Conservation (phyloP, 2,797 vertebrate species). For the Macroramphosus scolopax region DNA sequence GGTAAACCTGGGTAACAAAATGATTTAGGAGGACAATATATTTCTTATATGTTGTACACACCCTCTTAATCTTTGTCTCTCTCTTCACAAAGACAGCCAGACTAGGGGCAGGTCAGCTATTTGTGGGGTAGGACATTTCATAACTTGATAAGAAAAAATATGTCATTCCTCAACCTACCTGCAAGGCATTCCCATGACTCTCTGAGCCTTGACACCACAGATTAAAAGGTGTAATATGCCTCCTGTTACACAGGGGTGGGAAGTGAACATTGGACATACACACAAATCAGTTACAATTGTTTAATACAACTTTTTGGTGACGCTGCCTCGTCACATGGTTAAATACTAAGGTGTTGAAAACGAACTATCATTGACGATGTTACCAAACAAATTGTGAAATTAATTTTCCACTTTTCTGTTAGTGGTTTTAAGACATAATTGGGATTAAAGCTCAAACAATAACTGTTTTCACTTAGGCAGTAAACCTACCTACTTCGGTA, state of each 20-base stretch:
- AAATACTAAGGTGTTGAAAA: too few relatives aligned
- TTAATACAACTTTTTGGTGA: too few relatives aligned
- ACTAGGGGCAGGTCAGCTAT: conserved; percentile 32
- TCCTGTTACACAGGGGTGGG: conserved; percentile 5
- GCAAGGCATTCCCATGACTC: conserved; percentile 1
- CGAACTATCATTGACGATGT: too few relatives aligned
- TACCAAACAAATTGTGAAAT: conserved; percentile 16
- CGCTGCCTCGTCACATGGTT: too few relatives aligned
- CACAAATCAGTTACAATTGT: too few relatives aligned
- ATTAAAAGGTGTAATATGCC: conserved; percentile 10
- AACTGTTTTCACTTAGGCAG: too few relatives aligned
- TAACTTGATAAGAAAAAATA: conserved; percentile 21
- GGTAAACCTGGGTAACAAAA: too few relatives aligned
- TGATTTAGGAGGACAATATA: too few relatives aligned
- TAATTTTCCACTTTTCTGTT: conserved; percentile 5
- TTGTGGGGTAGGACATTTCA: conserved; percentile 23
- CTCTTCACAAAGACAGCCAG: conserved; percentile 16
- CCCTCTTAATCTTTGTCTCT: conserved; percentile 17
- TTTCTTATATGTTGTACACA: conserved; percentile 18
- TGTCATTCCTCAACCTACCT: conserved; percentile 17
- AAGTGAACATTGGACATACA: not conserved
- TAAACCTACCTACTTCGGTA: too few relatives aligned
- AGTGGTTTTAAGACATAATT: too few relatives aligned
- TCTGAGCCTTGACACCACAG: not conserved
- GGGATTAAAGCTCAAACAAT: too few relatives aligned